Evolutionary conservation across 2,113 vertebrate species (phyloP).

Genomic region (Rissa tridactyla): DNA sequence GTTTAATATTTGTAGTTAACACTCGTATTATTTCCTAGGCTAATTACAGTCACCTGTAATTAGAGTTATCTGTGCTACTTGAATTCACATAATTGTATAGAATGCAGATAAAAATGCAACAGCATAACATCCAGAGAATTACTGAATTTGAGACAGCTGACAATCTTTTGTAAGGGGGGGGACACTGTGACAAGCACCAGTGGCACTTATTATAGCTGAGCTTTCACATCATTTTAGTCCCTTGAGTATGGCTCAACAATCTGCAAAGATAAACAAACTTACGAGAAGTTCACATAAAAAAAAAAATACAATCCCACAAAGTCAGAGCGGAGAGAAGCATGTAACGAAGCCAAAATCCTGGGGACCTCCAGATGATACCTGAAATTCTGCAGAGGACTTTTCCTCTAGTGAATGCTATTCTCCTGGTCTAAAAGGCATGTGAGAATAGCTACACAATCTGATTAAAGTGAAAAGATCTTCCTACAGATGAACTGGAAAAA

Average conservation of each 20-base stretch:
- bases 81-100: background rate
- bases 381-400: background rate
- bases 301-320: background rate
- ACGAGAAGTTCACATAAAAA: background rate
- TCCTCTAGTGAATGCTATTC: background rate
- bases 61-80: background rate
- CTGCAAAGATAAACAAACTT: background rate
- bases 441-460: background rate
- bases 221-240: background rate
- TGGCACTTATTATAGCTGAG: background rate
- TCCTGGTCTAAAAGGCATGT: background rate
- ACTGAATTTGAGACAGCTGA: background rate
- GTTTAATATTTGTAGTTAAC: background rate
- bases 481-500: background rate
- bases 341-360: background rate
- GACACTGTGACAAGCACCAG: background rate
- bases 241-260: background rate
- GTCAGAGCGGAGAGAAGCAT: background rate
- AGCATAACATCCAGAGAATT: background rate
- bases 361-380: background rate
- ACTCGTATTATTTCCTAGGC: background rate
- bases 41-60: background rate
- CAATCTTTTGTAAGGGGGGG: background rate
- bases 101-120: background rate
- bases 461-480: background rate